Evolutionary conservation across 2,888 invertebrate genomes (phyloP), one percentile per base, ranked within the genome.

Genomic region (Apamea sordens): DNA sequence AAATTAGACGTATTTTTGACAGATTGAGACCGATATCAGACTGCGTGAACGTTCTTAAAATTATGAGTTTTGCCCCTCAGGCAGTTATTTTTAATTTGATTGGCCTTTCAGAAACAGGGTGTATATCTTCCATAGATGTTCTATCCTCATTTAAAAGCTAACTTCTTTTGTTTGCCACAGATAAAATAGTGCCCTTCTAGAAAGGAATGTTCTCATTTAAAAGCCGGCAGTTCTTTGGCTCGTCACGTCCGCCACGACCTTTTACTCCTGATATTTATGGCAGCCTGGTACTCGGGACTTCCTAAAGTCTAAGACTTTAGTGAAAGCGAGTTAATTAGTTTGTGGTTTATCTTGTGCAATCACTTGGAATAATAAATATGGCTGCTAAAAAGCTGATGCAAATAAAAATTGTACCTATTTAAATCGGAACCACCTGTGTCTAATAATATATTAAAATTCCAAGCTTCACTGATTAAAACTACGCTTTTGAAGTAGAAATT

Each of bases 231-330:
- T 81, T 44, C 77, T 67, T 59, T 44, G 77, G 70, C 78, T 64
- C 72, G 83, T 83, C 82, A 83, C 82, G 79, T 84, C 63, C 64
- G 69, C 80, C 59, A 59, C 69, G 80, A 79, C 59, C 67, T 77
- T 75, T 74, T 59, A 56, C 83, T 82, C 71, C 56, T 76, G 63
- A 76, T 81, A 71, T 81, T 82, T 83, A 85, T 85, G 68, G 36
- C 21, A 41, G 47, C 86, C 86, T 80, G 4, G 83, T 82, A 75
- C 82, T 71, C 41, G n/a, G 44, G 65, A 75, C 50, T 67, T 61
- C 77, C 53, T 85, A 76, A 53, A 81, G 81, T 73, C 79, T 79
- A 56, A 32, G 68, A 47, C 28, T 56, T 81, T 50, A 64, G 79
- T 84, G 82, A 82, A 82, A 84, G 82, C 69, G 47, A 44, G 50